phyloP scores from a whole-genome alignment of 2,113 vertebrate species.

The Lonchura striata region DNA sequence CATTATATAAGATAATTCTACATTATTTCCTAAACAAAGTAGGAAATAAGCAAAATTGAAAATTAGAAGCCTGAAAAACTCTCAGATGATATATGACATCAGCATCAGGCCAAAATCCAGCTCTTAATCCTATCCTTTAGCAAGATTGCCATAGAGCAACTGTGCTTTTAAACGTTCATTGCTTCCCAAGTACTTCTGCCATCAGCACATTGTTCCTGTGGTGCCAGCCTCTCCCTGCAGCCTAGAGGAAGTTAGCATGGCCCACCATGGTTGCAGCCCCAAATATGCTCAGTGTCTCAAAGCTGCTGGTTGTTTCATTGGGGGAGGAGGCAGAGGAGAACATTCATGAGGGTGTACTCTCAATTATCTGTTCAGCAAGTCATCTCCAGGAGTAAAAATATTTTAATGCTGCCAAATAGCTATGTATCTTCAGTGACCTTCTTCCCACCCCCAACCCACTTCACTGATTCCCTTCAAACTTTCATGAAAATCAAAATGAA shows the following conservation, averaged over 20 bases:
- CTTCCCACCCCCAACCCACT: background rate
- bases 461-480: slow-evolving; percentile 29
- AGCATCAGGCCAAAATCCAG: background rate
- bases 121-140: background rate
- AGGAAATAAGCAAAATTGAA: background rate
- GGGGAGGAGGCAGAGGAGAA: background rate
- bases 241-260: background rate
- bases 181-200: background rate
- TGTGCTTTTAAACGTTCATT: background rate
- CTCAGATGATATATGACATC: background rate
- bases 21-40: background rate
- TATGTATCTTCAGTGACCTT: background rate
- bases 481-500: slow-evolving; percentile 49
- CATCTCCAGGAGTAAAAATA: background rate
- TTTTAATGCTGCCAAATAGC: background rate
- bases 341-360: background rate
- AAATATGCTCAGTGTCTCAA: background rate
- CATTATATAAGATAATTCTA: background rate
- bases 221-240: background rate
- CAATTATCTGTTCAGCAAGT: slow-evolving; percentile 6
- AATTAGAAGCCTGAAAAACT: background rate
- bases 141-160: background rate
- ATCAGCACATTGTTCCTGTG: background rate
- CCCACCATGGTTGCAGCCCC: background rate
- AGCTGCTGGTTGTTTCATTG: background rate